Conservation (phyloP, 1,140 invertebrate genomes). For the Chironomus tepperi region DNA sequence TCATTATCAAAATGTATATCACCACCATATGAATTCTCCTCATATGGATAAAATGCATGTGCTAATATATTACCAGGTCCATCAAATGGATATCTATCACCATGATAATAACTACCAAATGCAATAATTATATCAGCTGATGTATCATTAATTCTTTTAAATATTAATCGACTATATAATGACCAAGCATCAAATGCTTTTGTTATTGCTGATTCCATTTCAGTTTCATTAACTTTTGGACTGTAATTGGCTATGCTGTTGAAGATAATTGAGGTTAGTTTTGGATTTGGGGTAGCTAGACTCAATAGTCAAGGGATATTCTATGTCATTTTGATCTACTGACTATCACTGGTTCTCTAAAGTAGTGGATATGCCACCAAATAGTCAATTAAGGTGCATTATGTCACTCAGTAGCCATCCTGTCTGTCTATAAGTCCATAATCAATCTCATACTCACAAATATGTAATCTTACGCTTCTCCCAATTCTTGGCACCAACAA, state of each 20-base stretch:
- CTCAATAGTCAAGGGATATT: too few species aligned
- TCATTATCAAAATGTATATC: conserved; percentile 71
- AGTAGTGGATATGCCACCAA: too few species aligned
- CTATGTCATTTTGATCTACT: too few species aligned
- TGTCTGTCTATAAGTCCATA: too few species aligned
- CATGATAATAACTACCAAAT: conserved; percentile 53
- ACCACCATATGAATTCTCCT: conserved; percentile 45
- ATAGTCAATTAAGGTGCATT: too few species aligned
- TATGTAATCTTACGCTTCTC: conserved; percentile 52
- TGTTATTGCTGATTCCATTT: conserved; percentile 45
- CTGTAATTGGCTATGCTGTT: conserved; percentile 56
- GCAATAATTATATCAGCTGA: conserved; percentile 56
- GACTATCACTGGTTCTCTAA: too few species aligned
- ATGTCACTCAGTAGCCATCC: too few species aligned
- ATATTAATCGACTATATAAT: conserved; percentile 49
- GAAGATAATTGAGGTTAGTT: too few species aligned
- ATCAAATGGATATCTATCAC: conserved; percentile 45
- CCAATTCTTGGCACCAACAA: conserved; percentile 50
- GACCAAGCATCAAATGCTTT: conserved; percentile 54
- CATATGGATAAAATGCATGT: conserved; percentile 63
- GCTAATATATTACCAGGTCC: conserved; percentile 53
- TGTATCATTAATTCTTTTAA: conserved; percentile 39
- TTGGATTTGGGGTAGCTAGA: too few species aligned
- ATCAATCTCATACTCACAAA: conserved; percentile 42
- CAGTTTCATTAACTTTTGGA: conserved; percentile 45